Conservation (phyloP, 2,113 vertebrate species). For the Hylia prasina region DNA sequence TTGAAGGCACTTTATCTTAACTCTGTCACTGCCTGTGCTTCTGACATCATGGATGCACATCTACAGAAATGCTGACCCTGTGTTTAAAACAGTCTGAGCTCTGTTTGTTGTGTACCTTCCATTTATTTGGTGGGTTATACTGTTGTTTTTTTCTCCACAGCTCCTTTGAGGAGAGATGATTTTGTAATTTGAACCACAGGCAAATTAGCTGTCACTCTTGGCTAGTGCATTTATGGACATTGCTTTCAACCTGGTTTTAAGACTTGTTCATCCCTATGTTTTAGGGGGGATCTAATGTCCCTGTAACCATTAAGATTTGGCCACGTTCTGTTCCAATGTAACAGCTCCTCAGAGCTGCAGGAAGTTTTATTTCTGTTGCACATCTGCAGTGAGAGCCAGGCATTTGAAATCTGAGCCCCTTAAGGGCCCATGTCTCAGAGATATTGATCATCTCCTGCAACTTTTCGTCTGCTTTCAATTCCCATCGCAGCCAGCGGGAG, state of each 20-base stretch:
- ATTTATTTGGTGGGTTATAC: not conserved
- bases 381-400: constrained; percentile 7
- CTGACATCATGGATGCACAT: not conserved
- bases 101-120: not conserved
- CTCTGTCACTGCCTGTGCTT: not conserved
- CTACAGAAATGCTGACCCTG: not conserved
- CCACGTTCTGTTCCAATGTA: not conserved
- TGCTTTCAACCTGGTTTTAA: not conserved
- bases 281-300: not conserved
- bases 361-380: constrained; percentile 31
- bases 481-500: not conserved
- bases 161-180: not conserved
- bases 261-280: not conserved
- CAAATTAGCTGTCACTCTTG: not conserved
- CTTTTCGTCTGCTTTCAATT: constrained; percentile 2
- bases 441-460: constrained; percentile 26
- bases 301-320: not conserved
- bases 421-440: not conserved
- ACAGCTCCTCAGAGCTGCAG: not conserved
- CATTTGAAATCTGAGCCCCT: constrained; percentile 31
- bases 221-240: not conserved
- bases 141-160: not conserved
- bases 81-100: not conserved
- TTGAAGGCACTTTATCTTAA: not conserved
- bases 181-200: not conserved